phyloP scores from a whole-genome alignment of 2,113 vertebrate species.

The Aspiorhynchus laticeps region DNA sequence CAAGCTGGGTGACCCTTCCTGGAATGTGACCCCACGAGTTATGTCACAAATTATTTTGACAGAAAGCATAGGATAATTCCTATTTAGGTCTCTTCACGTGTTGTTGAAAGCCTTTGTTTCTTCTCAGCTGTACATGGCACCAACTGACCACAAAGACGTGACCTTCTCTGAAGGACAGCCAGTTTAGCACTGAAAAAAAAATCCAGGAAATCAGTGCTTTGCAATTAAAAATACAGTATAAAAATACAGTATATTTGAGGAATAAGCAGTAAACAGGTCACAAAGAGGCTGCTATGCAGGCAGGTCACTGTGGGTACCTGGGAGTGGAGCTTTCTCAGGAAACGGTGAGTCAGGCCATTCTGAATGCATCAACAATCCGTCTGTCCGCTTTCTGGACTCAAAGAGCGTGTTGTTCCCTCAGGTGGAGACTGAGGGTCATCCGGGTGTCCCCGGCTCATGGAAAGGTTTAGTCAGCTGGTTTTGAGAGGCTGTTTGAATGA shows the following conservation, averaged over 20 bases:
- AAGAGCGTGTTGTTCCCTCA: constrained; percentile 26
- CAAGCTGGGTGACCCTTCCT: constrained; percentile 6
- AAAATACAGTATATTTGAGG: constrained; percentile 6
- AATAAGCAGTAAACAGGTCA: constrained; percentile 35
- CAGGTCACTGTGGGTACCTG: constrained; percentile 18
- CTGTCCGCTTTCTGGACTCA: constrained; percentile 28
- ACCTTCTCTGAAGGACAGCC: neutral
- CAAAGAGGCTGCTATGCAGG: constrained; percentile 31
- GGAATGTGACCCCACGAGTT: constrained; percentile 4
- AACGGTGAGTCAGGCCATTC: constrained; percentile 29
- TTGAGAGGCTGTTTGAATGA: constrained; percentile 7
- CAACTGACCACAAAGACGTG: neutral
- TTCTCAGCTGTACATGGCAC: neutral
- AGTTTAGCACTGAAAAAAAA: neutral
- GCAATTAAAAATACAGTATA: constrained; percentile 1
- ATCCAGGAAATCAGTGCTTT: constrained; percentile 2
- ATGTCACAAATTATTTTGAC: constrained; percentile 22
- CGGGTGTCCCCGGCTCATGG: constrained; percentile 33
- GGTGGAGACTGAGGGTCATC: constrained; percentile 29
- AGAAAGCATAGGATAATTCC: neutral
- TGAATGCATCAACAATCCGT: constrained; percentile 26
- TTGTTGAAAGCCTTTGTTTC: constrained; percentile 12
- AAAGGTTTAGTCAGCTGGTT: constrained; percentile 37
- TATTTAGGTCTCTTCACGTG: neutral
- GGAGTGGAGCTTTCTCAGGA: constrained; percentile 27